These are phyloP conservation scores for Pachyuromys duprasi DNA, from an alignment of 2,797 vertebrate genomes.

Conservation along the genomic window DNA sequence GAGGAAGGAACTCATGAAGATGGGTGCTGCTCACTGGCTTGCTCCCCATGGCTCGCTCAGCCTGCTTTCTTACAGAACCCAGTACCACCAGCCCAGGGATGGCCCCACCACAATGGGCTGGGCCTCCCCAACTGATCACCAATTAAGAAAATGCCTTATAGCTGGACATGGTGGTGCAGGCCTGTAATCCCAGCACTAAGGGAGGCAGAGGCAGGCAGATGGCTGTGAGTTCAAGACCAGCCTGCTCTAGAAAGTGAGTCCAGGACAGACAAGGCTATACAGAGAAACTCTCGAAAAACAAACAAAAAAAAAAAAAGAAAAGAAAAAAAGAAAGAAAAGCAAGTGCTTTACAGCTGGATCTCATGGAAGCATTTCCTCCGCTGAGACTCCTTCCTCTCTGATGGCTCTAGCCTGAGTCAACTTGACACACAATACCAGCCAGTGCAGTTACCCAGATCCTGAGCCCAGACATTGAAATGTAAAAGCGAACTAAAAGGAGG, in stretches of 20 bases:
- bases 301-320: too few species aligned
- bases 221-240: too few species aligned
- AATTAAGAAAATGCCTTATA: neutral
- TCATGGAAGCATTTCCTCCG: neutral
- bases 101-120: neutral
- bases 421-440: neutral
- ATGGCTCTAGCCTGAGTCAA: neutral
- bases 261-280: too few species aligned
- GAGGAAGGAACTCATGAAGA: neutral
- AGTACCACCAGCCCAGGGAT: neutral
- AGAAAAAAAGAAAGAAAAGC: too few species aligned
- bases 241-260: too few species aligned
- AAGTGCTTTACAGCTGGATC: neutral
- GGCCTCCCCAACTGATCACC: neutral
- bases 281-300: too few species aligned
- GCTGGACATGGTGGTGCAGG: neutral
- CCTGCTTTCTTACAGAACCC: neutral
- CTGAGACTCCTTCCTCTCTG: neutral
- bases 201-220: too few species aligned
- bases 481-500: neutral
- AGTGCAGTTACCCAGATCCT: neutral
- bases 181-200: too few species aligned
- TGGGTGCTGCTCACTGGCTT: neutral
- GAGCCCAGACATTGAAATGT: neutral
- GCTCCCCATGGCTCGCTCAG: neutral